A percentile compares a stretch with the other conserved stretches of the same genome.
Conservation (phyloP, 2,797 vertebrate species). For the Decapterus maruadsi region DNA sequence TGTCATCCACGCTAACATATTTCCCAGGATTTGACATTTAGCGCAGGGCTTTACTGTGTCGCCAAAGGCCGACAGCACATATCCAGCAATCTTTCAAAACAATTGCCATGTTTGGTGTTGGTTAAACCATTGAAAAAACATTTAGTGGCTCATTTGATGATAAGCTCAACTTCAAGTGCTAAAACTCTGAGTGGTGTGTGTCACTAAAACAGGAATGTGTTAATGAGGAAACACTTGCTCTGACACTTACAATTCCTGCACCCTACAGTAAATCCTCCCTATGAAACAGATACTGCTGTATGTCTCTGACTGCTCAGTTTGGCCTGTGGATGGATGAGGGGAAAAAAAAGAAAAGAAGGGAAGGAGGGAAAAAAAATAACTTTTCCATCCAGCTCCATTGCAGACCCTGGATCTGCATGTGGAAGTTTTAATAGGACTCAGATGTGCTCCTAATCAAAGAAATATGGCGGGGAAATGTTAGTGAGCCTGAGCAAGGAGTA, state of each 20-base stretch:
- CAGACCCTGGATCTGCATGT: slow-evolving; percentile 75
- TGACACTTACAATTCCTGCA: slow-evolving; percentile 24
- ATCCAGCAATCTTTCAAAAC: slow-evolving; percentile 48
- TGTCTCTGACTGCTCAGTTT: slow-evolving; percentile 56
- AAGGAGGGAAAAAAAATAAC: slow-evolving; percentile 31
- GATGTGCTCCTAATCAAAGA: slow-evolving; percentile 86
- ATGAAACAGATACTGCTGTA: slow-evolving; percentile 40
- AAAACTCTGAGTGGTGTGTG: slow-evolving; percentile 23
- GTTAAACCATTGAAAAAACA: slow-evolving; percentile 40
- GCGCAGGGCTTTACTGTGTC: slow-evolving; percentile 39
- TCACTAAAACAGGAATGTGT: slow-evolving; percentile 54
- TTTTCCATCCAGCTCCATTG: slow-evolving; percentile 76
- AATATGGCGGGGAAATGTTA: slow-evolving; percentile 84
- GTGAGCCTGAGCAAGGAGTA: slow-evolving; percentile 63
- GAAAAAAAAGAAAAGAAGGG: slow-evolving; percentile 25
- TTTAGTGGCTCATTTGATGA: slow-evolving; percentile 29
- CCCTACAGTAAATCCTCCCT: slow-evolving; percentile 36
- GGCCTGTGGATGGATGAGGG: slow-evolving; percentile 55
- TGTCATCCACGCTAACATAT: slow-evolving; percentile 42
- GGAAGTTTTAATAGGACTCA: slow-evolving; percentile 86
- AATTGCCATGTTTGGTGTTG: slow-evolving; percentile 26
- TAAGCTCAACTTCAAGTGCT: slow-evolving; percentile 18
- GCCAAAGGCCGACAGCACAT: slow-evolving; percentile 44
- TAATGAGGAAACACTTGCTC: slow-evolving; percentile 65
- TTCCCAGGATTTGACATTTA: slow-evolving; percentile 64